Conservation (phyloP, 2,113 vertebrate genomes). For the Eretmochelys imbricata region DNA sequence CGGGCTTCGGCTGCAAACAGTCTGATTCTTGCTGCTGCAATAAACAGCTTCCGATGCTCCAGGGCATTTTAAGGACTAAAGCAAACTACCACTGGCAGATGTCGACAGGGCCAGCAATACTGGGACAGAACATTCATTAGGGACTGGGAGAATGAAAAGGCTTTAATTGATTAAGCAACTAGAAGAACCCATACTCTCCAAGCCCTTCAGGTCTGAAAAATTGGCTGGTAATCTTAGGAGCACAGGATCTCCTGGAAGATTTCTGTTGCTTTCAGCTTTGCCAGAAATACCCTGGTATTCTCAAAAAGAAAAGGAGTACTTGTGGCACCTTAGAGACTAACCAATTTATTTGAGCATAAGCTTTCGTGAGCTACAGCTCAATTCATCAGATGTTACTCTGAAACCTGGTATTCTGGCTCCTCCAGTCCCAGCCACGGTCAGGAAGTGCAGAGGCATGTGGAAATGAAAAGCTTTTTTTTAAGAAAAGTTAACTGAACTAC, state of each 20-base stretch:
- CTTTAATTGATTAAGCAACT: not conserved
- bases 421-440: conserved; percentile 10
- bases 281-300: not conserved
- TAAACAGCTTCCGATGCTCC: not conserved
- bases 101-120: not conserved
- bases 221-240: not conserved
- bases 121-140: not conserved
- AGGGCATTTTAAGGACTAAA: rapidly evolving
- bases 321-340: no score
- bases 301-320: no score
- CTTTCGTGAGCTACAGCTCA: no score
- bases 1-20: not conserved
- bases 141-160: not conserved
- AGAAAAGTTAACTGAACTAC: not conserved
- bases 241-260: not conserved
- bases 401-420: not conserved
- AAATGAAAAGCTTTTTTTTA: not conserved
- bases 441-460: not conserved
- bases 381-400: no score
- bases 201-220: not conserved
- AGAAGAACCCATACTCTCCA: not conserved
- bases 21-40: not conserved
- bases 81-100: not conserved
- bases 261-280: not conserved
- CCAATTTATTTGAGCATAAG: no score